These are phyloP conservation scores for Drosophila baimaii DNA, from an alignment of 1,140 invertebrate species.

Conservation along the genomic window DNA sequence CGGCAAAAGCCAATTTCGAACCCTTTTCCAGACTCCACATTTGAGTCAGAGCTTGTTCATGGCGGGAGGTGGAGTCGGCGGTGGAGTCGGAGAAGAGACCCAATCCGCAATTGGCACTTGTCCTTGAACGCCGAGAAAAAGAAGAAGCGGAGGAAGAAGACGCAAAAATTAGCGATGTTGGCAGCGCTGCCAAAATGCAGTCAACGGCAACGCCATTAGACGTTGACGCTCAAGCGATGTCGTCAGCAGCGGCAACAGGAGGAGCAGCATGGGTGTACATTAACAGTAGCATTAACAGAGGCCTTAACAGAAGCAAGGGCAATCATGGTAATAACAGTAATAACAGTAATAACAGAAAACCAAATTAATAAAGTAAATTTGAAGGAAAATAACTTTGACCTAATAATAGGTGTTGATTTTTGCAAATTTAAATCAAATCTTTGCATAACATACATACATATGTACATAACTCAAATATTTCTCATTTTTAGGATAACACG, in stretches of 20 bases:
- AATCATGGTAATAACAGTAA: neutral
- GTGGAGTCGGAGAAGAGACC: slow-evolving; percentile 11
- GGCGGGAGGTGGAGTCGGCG: neutral
- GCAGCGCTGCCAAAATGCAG: slow-evolving; percentile 68
- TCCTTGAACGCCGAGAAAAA: slow-evolving; percentile 66
- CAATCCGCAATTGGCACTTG: slow-evolving; percentile 60
- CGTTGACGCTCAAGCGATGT: slow-evolving; percentile 42
- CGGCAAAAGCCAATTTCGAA: slow-evolving; percentile 18
- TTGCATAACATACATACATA: no score
- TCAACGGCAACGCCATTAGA: slow-evolving; percentile 69
- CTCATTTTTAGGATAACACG: no score
- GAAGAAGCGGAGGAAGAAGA: slow-evolving; percentile 57
- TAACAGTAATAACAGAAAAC: neutral
- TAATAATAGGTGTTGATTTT: neutral
- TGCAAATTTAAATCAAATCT: no score
- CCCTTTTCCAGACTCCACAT: slow-evolving; percentile 32
- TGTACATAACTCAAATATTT: no score
- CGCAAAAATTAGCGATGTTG: slow-evolving; percentile 44
- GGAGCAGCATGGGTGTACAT: neutral
- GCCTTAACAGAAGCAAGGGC: neutral
- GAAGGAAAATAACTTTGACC: neutral
- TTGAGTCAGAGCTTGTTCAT: slow-evolving; percentile 24
- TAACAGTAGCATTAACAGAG: slow-evolving; percentile 1
- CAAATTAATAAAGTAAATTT: neutral
- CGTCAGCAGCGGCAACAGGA: slow-evolving; percentile 37